These are phyloP conservation scores for Festucalex cinctus DNA, from an alignment of 2,113 vertebrate species.

Conservation along the genomic window DNA sequence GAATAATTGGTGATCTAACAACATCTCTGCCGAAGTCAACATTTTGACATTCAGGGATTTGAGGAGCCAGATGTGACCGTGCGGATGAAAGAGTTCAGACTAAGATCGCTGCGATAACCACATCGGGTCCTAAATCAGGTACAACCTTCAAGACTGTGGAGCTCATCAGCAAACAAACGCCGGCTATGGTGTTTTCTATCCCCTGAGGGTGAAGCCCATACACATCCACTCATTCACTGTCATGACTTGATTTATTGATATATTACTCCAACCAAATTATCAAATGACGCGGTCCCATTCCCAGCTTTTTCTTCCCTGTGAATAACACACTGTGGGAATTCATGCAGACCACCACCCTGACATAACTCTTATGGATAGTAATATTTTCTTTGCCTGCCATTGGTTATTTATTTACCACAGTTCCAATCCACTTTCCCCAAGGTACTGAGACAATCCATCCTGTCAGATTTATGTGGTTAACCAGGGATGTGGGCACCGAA, in stretches of 20 bases:
- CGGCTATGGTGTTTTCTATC: background rate
- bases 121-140: background rate
- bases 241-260: constrained; percentile 42
- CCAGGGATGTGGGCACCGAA: constrained; percentile 20
- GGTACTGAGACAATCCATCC: constrained; percentile 54
- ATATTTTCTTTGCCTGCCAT: constrained; percentile 52
- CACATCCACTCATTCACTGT: constrained; percentile 13
- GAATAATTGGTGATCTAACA: no score
- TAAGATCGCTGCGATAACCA: background rate
- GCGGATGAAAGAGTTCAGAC: no score
- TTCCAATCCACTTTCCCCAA: constrained; percentile 41
- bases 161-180: constrained; percentile 22
- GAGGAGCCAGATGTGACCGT: background rate
- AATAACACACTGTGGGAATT: constrained; percentile 35
- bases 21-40: background rate
- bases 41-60: background rate
- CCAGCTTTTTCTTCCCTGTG: constrained; percentile 11
- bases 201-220: constrained; percentile 1
- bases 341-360: constrained; percentile 40
- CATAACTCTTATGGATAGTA: constrained; percentile 47
- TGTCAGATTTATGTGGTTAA: constrained; percentile 51
- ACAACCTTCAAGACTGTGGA: background rate
- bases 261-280: constrained; percentile 30
- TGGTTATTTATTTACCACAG: constrained; percentile 47
- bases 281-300: constrained; percentile 3